A percentile compares a stretch with the other conserved stretches of the same genome.
Evolutionary conservation across 2,113 vertebrate genomes (phyloP).

Genomic region (Chloebia gouldiae): DNA sequence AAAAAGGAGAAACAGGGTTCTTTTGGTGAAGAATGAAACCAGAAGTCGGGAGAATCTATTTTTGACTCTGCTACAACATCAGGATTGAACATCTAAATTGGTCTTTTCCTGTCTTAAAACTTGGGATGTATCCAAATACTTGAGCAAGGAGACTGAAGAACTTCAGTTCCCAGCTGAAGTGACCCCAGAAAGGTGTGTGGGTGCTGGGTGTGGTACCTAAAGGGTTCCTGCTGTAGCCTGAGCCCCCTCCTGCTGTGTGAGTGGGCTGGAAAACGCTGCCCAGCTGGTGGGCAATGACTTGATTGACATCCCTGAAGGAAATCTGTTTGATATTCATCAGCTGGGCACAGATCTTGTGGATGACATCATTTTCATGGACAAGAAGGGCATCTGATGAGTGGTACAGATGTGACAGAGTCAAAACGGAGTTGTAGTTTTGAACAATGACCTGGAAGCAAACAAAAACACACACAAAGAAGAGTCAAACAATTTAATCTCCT

Average conservation of each 20-base stretch:
- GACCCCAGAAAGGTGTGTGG: not conserved
- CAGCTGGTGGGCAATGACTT: slow-evolving; percentile 91
- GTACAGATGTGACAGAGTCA: slow-evolving; percentile 92
- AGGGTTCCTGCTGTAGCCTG: slow-evolving; percentile 82
- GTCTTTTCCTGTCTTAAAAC: not conserved
- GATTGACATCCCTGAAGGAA: slow-evolving; percentile 88
- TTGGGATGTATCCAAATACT: not conserved
- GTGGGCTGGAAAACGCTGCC: slow-evolving; percentile 88
- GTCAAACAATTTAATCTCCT: not conserved
- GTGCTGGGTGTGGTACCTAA: slow-evolving; percentile 71
- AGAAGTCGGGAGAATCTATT: not conserved
- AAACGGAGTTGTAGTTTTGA: slow-evolving; percentile 95
- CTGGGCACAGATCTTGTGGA: slow-evolving; percentile 89
- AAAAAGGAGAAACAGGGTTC: not conserved
- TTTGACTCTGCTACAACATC: not conserved
- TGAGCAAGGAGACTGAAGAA: not conserved
- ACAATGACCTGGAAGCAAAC: slow-evolving; percentile 86
- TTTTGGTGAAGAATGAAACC: not conserved
- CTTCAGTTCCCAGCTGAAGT: not conserved
- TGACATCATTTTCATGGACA: slow-evolving; percentile 90
- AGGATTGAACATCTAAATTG: not conserved
- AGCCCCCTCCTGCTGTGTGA: slow-evolving; percentile 62
- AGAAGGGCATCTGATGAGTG: slow-evolving; percentile 90
- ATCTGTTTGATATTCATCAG: slow-evolving; percentile 91
- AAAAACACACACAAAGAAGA: not conserved